A percentile compares a stretch with the other conserved stretches of the same genome.
These are phyloP conservation scores for Atethmia centrago DNA, from an alignment of 2,888 invertebrate species.

Conservation along the genomic window DNA sequence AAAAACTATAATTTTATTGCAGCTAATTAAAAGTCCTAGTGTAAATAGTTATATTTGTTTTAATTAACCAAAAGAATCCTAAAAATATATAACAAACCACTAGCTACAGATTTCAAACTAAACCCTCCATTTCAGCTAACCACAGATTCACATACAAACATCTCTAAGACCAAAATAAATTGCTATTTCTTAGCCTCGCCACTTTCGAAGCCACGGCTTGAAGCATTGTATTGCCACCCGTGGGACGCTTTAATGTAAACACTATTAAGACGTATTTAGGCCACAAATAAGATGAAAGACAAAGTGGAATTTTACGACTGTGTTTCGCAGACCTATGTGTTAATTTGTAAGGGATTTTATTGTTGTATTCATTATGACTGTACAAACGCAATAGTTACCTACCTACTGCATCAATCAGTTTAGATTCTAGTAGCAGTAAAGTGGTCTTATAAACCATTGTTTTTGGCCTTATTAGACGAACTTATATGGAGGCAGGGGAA, in stretches of 20 bases:
- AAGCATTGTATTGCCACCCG: conserved; percentile 52
- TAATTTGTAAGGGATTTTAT: conserved; percentile 46
- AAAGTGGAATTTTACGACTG: conserved; percentile 47
- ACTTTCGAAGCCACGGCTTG: conserved; percentile 25
- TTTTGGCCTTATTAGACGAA: neutral
- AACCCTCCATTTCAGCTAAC: neutral
- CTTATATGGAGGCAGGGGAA: no score
- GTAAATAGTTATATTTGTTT: neutral
- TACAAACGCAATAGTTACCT: neutral
- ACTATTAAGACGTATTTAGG: conserved; percentile 61
- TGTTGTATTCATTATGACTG: neutral
- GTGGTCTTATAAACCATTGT: neutral
- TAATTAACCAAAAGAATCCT: neutral
- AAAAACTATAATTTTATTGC: no score
- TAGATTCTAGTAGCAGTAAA: neutral
- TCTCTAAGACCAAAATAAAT: neutral
- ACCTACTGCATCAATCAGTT: neutral
- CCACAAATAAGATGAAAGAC: conserved; percentile 60
- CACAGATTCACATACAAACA: neutral
- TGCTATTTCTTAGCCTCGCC: conserved; percentile 20
- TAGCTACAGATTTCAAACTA: neutral
- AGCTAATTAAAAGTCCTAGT: no score
- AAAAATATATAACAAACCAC: neutral
- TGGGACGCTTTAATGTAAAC: conserved; percentile 54
- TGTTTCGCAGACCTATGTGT: conserved; percentile 41